Conservation (phyloP, 1,140 invertebrate species). For the Idris sp. region DNA sequence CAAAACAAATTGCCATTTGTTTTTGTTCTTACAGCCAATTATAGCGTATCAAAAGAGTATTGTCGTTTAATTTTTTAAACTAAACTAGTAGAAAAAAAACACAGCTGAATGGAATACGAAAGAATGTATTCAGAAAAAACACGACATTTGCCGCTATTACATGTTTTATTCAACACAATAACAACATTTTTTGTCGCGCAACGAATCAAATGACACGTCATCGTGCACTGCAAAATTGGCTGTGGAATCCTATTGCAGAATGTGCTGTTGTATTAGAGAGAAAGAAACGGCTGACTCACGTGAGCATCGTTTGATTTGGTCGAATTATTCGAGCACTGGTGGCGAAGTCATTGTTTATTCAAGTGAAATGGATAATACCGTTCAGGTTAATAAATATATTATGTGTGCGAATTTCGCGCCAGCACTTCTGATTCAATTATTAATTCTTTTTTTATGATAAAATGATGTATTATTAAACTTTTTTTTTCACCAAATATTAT, state of each 20-base stretch:
- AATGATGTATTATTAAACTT: too few species aligned
- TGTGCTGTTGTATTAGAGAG: conserved; percentile 11
- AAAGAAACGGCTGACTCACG: conserved; percentile 26
- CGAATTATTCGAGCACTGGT: conserved; percentile 21
- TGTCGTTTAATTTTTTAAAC: too few species aligned
- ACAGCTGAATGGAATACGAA: too few species aligned
- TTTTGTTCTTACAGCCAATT: too few species aligned
- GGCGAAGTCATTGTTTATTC: conserved; percentile 32
- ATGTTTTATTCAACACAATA: conserved; percentile 58
- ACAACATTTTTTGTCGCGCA: conserved; percentile 35
- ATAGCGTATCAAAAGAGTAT: too few species aligned
- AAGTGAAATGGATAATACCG: conserved; percentile 24
- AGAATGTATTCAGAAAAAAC: too few species aligned
- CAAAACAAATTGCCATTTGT: too few species aligned
- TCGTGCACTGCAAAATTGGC: conserved; percentile 20
- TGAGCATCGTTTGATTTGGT: conserved; percentile 27
- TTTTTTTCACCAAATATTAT: background rate
- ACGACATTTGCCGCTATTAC: conserved; percentile 50
- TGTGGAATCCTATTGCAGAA: conserved; percentile 36
- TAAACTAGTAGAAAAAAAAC: too few species aligned
- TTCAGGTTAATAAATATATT: conserved; percentile 43
- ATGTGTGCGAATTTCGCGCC: conserved; percentile 14
- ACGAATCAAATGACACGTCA: conserved; percentile 39
- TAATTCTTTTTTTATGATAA: background rate
- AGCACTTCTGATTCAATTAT: conserved; percentile 17